Conservation (phyloP, 2,797 vertebrate species). For the Gymnopithys bicolor region DNA sequence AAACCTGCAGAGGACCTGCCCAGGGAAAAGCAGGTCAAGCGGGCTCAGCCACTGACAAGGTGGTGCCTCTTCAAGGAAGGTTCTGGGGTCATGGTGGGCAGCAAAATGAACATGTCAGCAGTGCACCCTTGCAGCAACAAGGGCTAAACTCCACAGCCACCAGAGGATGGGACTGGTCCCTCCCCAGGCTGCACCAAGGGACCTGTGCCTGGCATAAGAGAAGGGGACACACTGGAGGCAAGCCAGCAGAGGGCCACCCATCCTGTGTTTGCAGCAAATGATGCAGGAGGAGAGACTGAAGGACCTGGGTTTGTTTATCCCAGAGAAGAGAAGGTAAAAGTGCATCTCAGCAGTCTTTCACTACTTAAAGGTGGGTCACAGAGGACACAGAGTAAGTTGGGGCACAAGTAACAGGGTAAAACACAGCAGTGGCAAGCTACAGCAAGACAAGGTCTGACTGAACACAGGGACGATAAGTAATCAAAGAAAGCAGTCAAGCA, state of each 20-base stretch:
- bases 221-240: neutral
- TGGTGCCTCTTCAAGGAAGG: neutral
- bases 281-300: neutral
- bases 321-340: neutral
- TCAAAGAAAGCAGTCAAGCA: neutral
- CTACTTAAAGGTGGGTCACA: rapidly evolving
- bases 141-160: neutral
- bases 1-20: neutral
- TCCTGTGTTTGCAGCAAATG: neutral
- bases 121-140: neutral
- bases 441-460: neutral
- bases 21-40: neutral
- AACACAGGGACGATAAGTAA: rapidly evolving
- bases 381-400: neutral
- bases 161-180: neutral
- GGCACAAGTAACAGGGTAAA: neutral
- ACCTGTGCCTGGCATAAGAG: neutral
- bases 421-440: neutral
- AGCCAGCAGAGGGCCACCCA: neutral
- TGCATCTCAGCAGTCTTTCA: neutral
- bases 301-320: neutral
- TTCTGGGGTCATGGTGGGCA: neutral
- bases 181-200: neutral
- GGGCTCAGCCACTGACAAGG: neutral
- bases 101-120: neutral